phyloP scores from a whole-genome alignment of 2,888 invertebrate species.

The Cheilosia variabilis region DNA sequence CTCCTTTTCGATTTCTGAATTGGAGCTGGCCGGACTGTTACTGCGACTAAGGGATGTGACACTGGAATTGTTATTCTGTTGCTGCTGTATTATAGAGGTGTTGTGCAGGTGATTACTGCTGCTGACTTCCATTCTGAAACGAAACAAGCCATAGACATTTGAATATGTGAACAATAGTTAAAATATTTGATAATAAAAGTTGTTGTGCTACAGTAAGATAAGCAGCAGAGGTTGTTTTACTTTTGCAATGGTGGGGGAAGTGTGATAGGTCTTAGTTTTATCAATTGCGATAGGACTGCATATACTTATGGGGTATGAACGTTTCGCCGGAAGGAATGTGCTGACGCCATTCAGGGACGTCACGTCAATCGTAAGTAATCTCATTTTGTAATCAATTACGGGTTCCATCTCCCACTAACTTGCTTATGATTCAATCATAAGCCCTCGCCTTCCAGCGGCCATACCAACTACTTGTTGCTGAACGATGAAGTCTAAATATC shows the following conservation, averaged over 20 bases:
- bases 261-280: too few species aligned
- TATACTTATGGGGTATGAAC: too few species aligned
- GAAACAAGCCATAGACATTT: slow-evolving; percentile 14
- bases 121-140: slow-evolving; percentile 81
- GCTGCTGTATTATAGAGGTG: slow-evolving; percentile 77
- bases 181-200: too few species aligned
- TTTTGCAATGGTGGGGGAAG: too few species aligned
- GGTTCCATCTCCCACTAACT: neutral
- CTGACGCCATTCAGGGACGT: neutral
- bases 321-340: neutral
- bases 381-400: slow-evolving; percentile 21
- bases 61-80: slow-evolving; percentile 67
- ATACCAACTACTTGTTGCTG: slow-evolving; percentile 12
- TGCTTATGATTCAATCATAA: slow-evolving; percentile 23
- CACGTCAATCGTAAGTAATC: slow-evolving; percentile 15
- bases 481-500: neutral
- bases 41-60: slow-evolving; percentile 84
- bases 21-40: slow-evolving; percentile 87
- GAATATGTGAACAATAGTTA: neutral
- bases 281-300: too few species aligned
- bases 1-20: slow-evolving; percentile 87
- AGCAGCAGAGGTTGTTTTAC: too few species aligned
- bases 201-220: too few species aligned
- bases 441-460: slow-evolving; percentile 1
- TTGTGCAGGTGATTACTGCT: slow-evolving; percentile 80